Percentiles rank a stretch among this genome's conserved stretches.
phyloP scores from a whole-genome alignment of 1,140 invertebrate genomes.

The Mya arenaria region DNA sequence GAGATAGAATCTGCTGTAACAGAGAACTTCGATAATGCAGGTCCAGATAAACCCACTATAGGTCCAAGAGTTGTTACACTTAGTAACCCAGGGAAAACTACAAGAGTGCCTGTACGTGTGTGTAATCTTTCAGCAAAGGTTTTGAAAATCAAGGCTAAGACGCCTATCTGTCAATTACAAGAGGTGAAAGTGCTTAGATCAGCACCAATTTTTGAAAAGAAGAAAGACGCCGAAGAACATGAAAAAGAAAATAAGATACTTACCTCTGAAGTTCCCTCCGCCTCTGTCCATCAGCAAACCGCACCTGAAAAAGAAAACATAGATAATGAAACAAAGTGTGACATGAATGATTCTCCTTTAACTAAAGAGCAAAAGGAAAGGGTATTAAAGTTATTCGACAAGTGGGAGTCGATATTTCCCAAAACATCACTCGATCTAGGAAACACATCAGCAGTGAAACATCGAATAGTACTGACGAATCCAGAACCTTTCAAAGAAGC shows the following conservation, averaged over 20 bases:
- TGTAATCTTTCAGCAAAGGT: constrained; percentile 50
- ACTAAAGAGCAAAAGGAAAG: not conserved
- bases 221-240: not conserved
- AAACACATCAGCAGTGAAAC: not conserved
- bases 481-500: constrained; percentile 19
- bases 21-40: not conserved
- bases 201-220: not conserved
- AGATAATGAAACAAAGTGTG: not conserved
- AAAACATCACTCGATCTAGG: not conserved
- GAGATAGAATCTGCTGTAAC: not conserved
- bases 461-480: not conserved
- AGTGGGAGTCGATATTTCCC: not conserved
- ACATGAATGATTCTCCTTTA: too few relatives aligned
- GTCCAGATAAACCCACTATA: not conserved
- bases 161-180: constrained; percentile 18
- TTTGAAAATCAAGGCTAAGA: constrained; percentile 13
- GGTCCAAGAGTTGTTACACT: constrained; percentile 56
- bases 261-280: too few relatives aligned
- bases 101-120: constrained; percentile 37
- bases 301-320: not conserved
- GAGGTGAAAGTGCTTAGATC: constrained; percentile 36
- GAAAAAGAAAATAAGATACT: too few relatives aligned
- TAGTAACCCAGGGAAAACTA: not conserved
- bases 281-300: not conserved
- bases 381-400: not conserved